A percentile compares a stretch with the other conserved stretches of the same genome.
Conservation (phyloP, 2,888 invertebrate genomes). For the Pterobdella sp. region DNA sequence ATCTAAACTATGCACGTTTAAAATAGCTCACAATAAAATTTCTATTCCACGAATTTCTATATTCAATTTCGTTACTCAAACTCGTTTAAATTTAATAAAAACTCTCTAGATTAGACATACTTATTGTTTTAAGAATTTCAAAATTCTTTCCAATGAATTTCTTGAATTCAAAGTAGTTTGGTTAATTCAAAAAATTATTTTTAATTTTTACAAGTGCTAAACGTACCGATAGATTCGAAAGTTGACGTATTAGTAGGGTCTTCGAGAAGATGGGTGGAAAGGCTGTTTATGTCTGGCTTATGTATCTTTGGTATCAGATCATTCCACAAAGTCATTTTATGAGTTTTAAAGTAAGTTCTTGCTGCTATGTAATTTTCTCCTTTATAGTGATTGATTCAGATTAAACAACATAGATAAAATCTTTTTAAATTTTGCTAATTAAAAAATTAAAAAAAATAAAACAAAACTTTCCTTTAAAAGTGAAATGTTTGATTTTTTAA, state of each 20-base stretch:
- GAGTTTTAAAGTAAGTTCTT: conserved; percentile 78
- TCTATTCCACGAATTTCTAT: too few species aligned
- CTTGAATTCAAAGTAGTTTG: too few species aligned
- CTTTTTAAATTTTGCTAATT: too few species aligned
- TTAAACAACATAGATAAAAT: background rate
- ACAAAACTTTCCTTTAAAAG: too few species aligned
- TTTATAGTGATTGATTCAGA: background rate
- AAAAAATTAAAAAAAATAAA: too few species aligned
- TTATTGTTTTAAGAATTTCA: too few species aligned
- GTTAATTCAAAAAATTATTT: background rate
- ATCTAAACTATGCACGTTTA: background rate
- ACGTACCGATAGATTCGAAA: conserved; percentile 29
- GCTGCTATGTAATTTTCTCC: background rate
- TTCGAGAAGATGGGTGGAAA: conserved; percentile 74
- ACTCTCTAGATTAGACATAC: too few species aligned
- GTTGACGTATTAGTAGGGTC: conserved; percentile 65
- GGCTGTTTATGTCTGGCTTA: conserved; percentile 71
- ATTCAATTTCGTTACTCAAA: too few species aligned
- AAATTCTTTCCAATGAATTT: too few species aligned
- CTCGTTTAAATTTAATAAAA: too few species aligned
- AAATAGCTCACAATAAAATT: background rate
- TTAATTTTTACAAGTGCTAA: too few species aligned
- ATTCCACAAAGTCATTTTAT: conserved; percentile 88
- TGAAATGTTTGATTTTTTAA: background rate
- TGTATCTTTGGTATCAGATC: conserved; percentile 82